Base-by-base conservation (phyloP, 2,888 invertebrate genomes). In the Trissolcus japonicus region DNA sequence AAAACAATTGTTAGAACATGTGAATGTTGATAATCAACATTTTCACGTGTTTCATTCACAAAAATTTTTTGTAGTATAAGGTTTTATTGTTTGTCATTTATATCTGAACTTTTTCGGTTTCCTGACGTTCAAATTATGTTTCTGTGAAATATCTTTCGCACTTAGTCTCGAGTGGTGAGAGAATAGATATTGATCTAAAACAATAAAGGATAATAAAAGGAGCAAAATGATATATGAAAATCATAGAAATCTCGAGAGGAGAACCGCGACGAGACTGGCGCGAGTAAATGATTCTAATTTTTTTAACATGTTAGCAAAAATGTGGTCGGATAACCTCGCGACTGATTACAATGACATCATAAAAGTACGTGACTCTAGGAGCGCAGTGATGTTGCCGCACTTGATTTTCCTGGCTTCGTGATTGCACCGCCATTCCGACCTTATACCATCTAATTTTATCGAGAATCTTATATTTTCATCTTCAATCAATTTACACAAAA, bases 231-330 rank as follows among this genome's bases (percentile, higher is more conserved):
- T 35, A 9, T 7, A 35, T 35, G 35, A 35, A 35, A 35, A 35
- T 35, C 35, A 11, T 35, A 35, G 35, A 35, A 35, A 35, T 35
- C 35, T 35, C 35, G 11, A 35, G 35, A 9, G 35, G 2, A 35
- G 11, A 35, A 35, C 9, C 35, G n/a, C 35, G 11, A 6, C 35
- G 0, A 25, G 25, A 4, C 6, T 50, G 51, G 16, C 4, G 1
- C 16, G 43, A 43, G 41, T 41, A 67, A 59, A 59, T 59, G 57
- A 51, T 57, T 67, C 66, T 25, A 57, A 67, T 67, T 51, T 51
- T 57, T 57, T 43, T 50, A 56, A 51, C 51, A 19, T 29, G 50
- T 43, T 50, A 55, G 50, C 14, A 19, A 67, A 57, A 67, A 48
- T 48, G 57, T 54, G 50, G 51, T 57, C 25, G 25, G 16, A 40